phyloP scores from a whole-genome alignment of 1,140 invertebrate genomes.

The Leptinotarsa lineolata region DNA sequence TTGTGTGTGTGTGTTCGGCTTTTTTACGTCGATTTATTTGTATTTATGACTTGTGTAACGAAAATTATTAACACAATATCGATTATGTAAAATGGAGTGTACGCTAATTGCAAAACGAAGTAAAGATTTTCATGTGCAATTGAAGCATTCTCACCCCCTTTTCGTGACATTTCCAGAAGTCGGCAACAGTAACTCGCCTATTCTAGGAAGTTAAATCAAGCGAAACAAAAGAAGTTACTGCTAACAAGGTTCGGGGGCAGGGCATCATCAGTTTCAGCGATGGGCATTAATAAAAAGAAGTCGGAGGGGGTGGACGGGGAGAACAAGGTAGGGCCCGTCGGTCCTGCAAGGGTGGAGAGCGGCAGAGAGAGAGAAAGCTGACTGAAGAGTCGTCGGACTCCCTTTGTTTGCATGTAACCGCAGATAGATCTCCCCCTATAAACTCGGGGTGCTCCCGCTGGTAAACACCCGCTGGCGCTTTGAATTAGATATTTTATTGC shows the following conservation, averaged over 20 bases:
- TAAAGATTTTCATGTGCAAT: no score
- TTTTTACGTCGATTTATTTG: no score
- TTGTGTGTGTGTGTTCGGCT: no score
- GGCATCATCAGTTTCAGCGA: slow-evolving; percentile 13
- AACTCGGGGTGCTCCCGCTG: slow-evolving; percentile 14
- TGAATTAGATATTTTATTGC: slow-evolving; percentile 23
- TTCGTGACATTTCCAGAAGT: no score
- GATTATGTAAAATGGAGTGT: no score
- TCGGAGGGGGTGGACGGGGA: neutral
- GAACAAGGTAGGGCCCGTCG: slow-evolving; percentile 17
- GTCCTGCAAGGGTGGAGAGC: neutral
- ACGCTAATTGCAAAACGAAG: no score
- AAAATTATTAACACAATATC: no score
- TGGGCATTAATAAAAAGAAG: slow-evolving; percentile 26
- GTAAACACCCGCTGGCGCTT: slow-evolving; percentile 10
- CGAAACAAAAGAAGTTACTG: slow-evolving; percentile 19
- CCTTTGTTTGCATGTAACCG: slow-evolving; percentile 30
- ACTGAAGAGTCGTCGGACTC: neutral
- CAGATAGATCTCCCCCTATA: slow-evolving; percentile 23
- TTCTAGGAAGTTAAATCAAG: slow-evolving; percentile 16
- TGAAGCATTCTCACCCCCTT: no score
- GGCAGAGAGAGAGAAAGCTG: neutral
- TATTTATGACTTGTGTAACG: no score
- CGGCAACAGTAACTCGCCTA: neutral
- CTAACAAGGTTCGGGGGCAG: slow-evolving; percentile 19